Conservation (phyloP, 2,888 invertebrate genomes). For the Macropis europaea region DNA sequence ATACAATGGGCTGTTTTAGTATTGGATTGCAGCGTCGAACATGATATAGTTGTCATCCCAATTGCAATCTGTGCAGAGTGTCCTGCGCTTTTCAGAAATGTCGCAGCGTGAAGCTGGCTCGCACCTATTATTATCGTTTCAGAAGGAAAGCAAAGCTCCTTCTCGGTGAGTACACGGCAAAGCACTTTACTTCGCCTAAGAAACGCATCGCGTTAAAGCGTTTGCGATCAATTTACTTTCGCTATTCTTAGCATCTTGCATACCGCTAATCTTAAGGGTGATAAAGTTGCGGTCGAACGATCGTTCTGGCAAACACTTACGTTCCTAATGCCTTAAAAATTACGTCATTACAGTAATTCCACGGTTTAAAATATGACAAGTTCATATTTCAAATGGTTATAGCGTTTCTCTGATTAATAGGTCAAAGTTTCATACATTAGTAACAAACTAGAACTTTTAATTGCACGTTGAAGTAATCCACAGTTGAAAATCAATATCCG, state of each 20-base stretch:
- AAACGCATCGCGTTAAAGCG: constrained; percentile 39
- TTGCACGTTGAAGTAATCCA: too few relatives aligned
- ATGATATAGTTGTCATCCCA: not conserved
- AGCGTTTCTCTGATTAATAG: too few relatives aligned
- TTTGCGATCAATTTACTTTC: constrained; percentile 43
- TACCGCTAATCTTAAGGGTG: constrained; percentile 17
- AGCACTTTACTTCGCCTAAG: constrained; percentile 32
- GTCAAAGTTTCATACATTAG: too few relatives aligned
- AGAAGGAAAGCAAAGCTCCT: constrained; percentile 26
- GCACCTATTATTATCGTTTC: constrained; percentile 15
- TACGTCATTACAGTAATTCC: too few relatives aligned
- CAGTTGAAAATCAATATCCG: too few relatives aligned
- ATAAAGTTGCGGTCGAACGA: constrained; percentile 16
- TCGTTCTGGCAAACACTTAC: not conserved
- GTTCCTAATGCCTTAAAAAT: not conserved
- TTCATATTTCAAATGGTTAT: too few relatives aligned
- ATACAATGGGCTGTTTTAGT: not conserved
- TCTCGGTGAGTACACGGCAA: constrained; percentile 25
- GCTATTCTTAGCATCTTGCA: constrained; percentile 35
- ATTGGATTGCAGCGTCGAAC: not conserved
- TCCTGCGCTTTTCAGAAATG: constrained; percentile 2
- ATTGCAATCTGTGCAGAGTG: not conserved
- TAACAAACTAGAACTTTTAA: too few relatives aligned
- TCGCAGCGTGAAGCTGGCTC: not conserved
- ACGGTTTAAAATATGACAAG: too few relatives aligned